Evolutionary conservation across 2,113 vertebrate genomes (phyloP), one percentile per base, ranked within the genome.

Genomic region (Orientallactaga bullata): DNA sequence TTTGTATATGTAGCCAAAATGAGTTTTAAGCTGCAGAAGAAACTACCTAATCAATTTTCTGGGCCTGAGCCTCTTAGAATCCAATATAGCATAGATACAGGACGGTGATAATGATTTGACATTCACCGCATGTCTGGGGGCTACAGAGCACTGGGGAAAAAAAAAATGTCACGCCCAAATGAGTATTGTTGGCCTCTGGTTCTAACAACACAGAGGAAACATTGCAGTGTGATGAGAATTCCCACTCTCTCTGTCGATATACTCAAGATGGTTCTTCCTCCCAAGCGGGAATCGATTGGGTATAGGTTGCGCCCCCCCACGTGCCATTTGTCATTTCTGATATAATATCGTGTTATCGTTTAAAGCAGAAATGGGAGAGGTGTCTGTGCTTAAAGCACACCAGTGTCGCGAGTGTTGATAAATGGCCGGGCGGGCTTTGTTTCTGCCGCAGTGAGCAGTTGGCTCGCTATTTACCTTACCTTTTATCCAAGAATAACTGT

Each of bases 251-350:
- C 98, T 99, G 99, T 99, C 98, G 97, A 99, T 99, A 99, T 96
- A 97, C 98, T 98, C 97, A 98, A 99, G 99, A 99, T 98, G 98
- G 98, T 98, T 99, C 98, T 99, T 98, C 98, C 98, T 99, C 98
- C 98, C 98, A 98, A 98, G 98, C 98, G 98, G 98, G 98, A 99
- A 99, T 99, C 98, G 99, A 99, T 99, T 98, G 98, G 92, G 98
- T 98, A 98, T 98, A 98, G 99, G 99, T 98, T 98, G 98, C 98
- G 98, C 98, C 95, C 89, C 55, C 10, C 55, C 98, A 95, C 89
- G 98, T 98, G 99, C 98, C 99, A 99, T 99, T 99, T 99, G 99
- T 99, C 99, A 99, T 99, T 99, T 99, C 98, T 99, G 99, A 99
- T 99, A 99, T 99, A 99, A 99, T 99, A 99, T 98, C 97, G 93